Base-by-base conservation (phyloP, 2,888 invertebrate genomes). In the Pterostichus madidus region DNA sequence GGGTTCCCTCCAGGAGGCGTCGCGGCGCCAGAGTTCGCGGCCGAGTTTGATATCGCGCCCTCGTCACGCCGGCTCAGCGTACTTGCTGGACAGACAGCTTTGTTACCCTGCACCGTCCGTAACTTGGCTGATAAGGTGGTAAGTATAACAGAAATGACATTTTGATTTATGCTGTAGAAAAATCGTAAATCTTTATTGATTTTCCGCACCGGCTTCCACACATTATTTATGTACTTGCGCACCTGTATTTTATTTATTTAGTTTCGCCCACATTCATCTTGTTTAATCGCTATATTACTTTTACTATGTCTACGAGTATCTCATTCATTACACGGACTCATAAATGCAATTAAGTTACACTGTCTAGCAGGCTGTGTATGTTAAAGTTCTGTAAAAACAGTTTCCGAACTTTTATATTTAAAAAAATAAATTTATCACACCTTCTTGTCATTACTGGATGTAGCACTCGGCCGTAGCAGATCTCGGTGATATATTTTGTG, bases 71-170 rank as follows among this genome's bases (percentile, higher is more conserved):
- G 76, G 59, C 24, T 86, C 24, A 87, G 88, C 71, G 90, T 90
- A 13, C 85, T 85, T 39, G 86, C 86, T 49, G 90, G 89, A 15
- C 89, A 90, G 85, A 89, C 90, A 31, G 87, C 90, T 17, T 87
- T 89, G 81, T 85, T 90, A 82, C 90, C 90, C 13, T 90, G 90
- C 84, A 89, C 88, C 24, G 89, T 90, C 13, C 87, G 87, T 79
- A 87, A 89, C 84, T 86, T 90, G 11, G 89, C 89, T 76, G 90
- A 89, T 84, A 90, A 89, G 88, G 89, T 90, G 86, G 90, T 90
- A 85, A 88, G 90, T 87, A 83, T 59, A 78, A n/a, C 71, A 13
- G 44, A 80, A 73, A 68, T 80, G 75, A 75, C 75, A 52, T 49
- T 52, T 52, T 75, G 75, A 75, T 75, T 75, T 75, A 75, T 75